phyloP scores from a whole-genome alignment of 2,797 vertebrate genomes.

The Acanthurus leucopareius region DNA sequence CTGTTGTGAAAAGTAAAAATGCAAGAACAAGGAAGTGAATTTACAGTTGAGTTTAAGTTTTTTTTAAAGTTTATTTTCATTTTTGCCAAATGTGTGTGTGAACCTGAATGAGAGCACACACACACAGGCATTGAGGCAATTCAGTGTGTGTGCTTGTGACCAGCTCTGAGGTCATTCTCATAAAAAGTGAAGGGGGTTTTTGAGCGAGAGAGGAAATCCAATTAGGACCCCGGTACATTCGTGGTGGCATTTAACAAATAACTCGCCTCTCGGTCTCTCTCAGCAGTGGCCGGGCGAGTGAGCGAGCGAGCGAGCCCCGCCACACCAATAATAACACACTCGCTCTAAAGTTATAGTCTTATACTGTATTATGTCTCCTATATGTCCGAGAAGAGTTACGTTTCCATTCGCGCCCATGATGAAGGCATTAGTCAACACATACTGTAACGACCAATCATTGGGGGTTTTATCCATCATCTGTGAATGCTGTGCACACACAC shows the following conservation, averaged over 20 bases:
- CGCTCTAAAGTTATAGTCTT: constrained; percentile 78
- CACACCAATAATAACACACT: constrained; percentile 71
- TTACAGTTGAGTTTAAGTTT: not conserved
- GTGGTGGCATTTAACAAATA: constrained; percentile 81
- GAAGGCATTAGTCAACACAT: constrained; percentile 75
- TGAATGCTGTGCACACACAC: constrained; percentile 57
- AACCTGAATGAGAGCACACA: not conserved
- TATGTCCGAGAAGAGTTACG: constrained; percentile 70
- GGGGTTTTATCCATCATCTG: constrained; percentile 68
- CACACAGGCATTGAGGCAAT: not conserved
- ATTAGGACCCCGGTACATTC: constrained; percentile 71
- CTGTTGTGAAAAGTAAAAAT: not conserved
- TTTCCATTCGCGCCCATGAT: constrained; percentile 70
- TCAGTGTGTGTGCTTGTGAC: constrained; percentile 21
- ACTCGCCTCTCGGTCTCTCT: constrained; percentile 64
- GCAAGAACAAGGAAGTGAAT: not conserved
- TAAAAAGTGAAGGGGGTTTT: constrained; percentile 70
- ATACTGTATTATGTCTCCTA: constrained; percentile 72
- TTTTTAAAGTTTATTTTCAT: not conserved
- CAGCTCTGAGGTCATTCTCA: constrained; percentile 76
- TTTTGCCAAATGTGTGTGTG: constrained; percentile 6
- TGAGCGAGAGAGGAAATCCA: constrained; percentile 77
- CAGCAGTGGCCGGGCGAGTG: constrained; percentile 2
- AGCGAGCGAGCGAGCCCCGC: constrained; percentile 18
- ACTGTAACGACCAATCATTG: constrained; percentile 73